Evolutionary conservation across 2,797 vertebrate genomes (phyloP).

Genomic region (Gobionotothen gibberifrons): DNA sequence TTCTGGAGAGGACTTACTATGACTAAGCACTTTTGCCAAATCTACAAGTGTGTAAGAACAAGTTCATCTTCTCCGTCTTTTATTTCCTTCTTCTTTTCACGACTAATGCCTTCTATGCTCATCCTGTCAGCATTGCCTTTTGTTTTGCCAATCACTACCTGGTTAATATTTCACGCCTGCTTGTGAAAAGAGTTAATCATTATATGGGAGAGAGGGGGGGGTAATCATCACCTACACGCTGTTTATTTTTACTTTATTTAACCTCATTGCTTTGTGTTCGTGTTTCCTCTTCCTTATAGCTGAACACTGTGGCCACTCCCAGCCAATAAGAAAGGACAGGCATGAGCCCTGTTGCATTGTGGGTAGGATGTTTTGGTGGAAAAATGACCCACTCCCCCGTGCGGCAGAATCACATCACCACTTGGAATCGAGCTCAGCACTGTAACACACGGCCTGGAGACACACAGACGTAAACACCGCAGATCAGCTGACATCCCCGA

Average conservation of each 20-base stretch:
- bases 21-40: slow-evolving; percentile 71
- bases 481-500: slow-evolving; percentile 17
- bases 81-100: slow-evolving; percentile 42
- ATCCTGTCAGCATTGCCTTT: slow-evolving; percentile 62
- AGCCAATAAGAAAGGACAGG: slow-evolving; percentile 64
- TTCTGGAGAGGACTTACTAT: slow-evolving; percentile 42
- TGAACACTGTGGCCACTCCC: slow-evolving; percentile 76
- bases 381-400: slow-evolving; percentile 40
- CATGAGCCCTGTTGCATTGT: slow-evolving; percentile 58
- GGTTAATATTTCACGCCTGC: slow-evolving; percentile 58
- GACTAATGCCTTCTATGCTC: slow-evolving; percentile 66
- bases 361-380: slow-evolving; percentile 56
- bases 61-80: slow-evolving; percentile 51
- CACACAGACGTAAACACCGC: slow-evolving; percentile 1
- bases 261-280: slow-evolving; percentile 63
- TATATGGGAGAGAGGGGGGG: neutral
- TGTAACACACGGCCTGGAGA: slow-evolving; percentile 20
- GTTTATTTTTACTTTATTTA: slow-evolving; percentile 56
- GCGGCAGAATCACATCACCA: slow-evolving; percentile 30
- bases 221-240: slow-evolving; percentile 2
- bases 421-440: slow-evolving; percentile 22
- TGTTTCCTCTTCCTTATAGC: slow-evolving; percentile 70
- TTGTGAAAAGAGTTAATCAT: slow-evolving; percentile 55
- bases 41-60: slow-evolving; percentile 39
- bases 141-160: slow-evolving; percentile 28